phyloP scores from a whole-genome alignment of 1,140 invertebrate species.

The Branchinecta lynchi region DNA sequence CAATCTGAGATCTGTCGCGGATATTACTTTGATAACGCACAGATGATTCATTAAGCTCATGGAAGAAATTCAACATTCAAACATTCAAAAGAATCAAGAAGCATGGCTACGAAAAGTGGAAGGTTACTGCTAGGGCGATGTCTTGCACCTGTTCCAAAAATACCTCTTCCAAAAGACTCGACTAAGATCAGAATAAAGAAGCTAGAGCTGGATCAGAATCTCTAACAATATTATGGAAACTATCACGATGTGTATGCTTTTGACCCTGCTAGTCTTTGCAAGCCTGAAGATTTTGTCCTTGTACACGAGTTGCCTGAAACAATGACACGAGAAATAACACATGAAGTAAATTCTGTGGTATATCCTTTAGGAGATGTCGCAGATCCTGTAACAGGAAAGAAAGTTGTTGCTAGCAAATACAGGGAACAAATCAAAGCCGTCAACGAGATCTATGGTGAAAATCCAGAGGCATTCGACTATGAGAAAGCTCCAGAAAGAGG shows the following conservation, averaged over 20 bases:
- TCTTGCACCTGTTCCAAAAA: background rate
- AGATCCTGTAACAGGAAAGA: constrained; percentile 65
- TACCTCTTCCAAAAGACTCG: background rate
- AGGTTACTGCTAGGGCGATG: background rate
- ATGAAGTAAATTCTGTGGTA: constrained; percentile 58
- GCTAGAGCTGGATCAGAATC: background rate
- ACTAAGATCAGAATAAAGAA: background rate
- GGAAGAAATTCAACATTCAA: too few species aligned
- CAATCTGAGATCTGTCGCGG: too few species aligned
- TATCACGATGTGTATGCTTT: constrained; percentile 51
- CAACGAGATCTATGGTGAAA: constrained; percentile 51
- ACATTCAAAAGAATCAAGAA: background rate
- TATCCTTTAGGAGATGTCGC: constrained; percentile 63
- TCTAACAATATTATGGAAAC: constrained; percentile 54
- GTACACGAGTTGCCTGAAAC: constrained; percentile 52
- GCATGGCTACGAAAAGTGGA: background rate
- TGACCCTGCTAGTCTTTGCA: constrained; percentile 57
- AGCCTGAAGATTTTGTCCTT: constrained; percentile 62
- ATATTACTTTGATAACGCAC: too few species aligned
- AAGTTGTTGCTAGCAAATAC: constrained; percentile 49
- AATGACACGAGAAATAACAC: constrained; percentile 55
- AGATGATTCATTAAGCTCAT: too few species aligned
- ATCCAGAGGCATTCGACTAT: constrained; percentile 49
- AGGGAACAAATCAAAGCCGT: constrained; percentile 52
- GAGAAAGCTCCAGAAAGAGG: constrained; percentile 56